Evolutionary conservation across 2,113 vertebrate genomes (phyloP).

Genomic region (Neopipo cinnamomea): DNA sequence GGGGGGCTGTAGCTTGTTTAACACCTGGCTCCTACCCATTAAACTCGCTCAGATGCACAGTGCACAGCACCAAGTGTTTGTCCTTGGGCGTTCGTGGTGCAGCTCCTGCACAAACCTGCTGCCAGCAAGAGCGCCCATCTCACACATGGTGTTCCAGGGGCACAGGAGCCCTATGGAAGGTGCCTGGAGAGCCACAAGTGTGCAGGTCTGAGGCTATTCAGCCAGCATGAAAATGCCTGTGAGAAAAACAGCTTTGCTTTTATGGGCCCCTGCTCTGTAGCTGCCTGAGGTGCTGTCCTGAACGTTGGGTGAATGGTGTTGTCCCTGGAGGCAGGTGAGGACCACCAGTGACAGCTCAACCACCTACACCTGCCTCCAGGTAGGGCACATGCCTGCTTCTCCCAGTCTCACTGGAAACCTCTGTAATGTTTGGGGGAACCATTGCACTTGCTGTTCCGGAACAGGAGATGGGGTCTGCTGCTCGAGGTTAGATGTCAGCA

Average conservation of each 20-base stretch:
- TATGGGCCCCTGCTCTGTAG: rapidly evolving
- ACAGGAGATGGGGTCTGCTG: not conserved
- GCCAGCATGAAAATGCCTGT: not conserved
- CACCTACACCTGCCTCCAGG: not conserved
- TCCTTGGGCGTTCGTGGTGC: not conserved
- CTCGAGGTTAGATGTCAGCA: not conserved
- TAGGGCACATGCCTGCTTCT: not conserved
- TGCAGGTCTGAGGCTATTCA: not conserved
- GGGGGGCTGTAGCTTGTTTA: not conserved
- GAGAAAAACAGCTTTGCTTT: not conserved
- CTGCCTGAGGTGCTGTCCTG: not conserved
- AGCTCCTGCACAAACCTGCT: not conserved
- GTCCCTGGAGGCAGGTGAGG: not conserved
- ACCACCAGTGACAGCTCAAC: not conserved
- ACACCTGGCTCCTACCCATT: not conserved
- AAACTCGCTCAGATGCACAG: not conserved
- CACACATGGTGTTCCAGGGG: rapidly evolving
- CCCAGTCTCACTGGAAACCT: not conserved
- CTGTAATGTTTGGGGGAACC: not conserved
- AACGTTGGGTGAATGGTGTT: rapidly evolving
- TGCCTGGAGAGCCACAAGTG: not conserved
- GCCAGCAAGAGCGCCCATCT: not conserved
- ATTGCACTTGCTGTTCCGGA: rapidly evolving
- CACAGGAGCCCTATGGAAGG: rapidly evolving
- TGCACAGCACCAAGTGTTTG: not conserved